Evolutionary conservation across 1,140 invertebrate species (phyloP), one percentile per base, ranked within the genome.

Genomic region (Campoletis sonorensis): DNA sequence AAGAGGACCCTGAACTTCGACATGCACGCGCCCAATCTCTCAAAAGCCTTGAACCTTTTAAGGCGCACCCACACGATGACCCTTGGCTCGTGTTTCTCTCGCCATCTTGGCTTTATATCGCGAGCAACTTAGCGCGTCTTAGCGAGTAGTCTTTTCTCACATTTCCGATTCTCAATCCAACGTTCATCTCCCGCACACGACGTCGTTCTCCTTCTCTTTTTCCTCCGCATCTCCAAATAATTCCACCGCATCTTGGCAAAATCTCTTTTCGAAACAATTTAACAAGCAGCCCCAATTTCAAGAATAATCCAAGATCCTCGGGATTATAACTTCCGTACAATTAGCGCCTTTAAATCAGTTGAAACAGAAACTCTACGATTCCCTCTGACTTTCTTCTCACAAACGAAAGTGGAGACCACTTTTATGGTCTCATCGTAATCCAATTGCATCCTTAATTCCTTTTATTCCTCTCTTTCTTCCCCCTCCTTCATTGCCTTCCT

Each of bases 261-360:
- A 54, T 21, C 15, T 68, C 64, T 76, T 83, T 83, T 75, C 30
- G 51, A 81, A 83, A 37, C 82, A 83, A 83, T 81, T 83, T 83
- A 83, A 70, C 33, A 72, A 75, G 81, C 37, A 79, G 68, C n/a
- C n/a, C 58, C 33, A 83, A 71, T 83, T 83, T 75, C 79, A 79
- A 73, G 79, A 81, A n/a, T n/a, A n/a, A n/a, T 79, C 76, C 82
- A 51, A 67, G 58, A 64, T 64, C 21, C 23, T 26, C 77, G 21
- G 68, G 76, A 82, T 82, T 79, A 79, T 79, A 81, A 81, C 77
- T 79, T 79, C 79, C 40, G 23, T 15, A 64, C 67, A 21, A 77
- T 27, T 61, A n/a, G 61, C 61, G 18, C 11, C 11, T 5, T 49
- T 77, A 40, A 40, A 64, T 61, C 61, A 13, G n/a, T n/a, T 64